Evolutionary conservation across 2,888 invertebrate genomes (phyloP).

Genomic region (Neoscelio sp.): DNA sequence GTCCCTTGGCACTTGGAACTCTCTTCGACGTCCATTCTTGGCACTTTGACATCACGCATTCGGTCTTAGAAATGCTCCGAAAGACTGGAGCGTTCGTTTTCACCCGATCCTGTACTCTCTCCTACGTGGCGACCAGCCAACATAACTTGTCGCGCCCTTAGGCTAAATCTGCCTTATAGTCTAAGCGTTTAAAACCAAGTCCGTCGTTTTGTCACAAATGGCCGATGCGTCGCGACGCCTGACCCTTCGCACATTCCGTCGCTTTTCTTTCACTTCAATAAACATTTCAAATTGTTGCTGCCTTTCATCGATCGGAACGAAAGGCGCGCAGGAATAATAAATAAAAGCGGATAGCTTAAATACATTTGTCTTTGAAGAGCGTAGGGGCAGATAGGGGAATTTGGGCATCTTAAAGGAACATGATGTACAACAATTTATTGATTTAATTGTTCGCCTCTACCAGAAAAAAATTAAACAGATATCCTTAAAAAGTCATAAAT

Average conservation of each 20-base stretch:
- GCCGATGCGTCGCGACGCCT: slow-evolving; percentile 59
- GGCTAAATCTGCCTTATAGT: slow-evolving; percentile 80
- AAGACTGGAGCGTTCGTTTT: slow-evolving; percentile 63
- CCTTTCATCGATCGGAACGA: slow-evolving; percentile 9
- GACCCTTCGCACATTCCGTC: slow-evolving; percentile 35
- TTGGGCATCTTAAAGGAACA: too few species aligned
- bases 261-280: slow-evolving; percentile 49
- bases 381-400: too few species aligned
- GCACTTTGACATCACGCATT: slow-evolving; percentile 65
- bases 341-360: too few species aligned
- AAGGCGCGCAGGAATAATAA: not conserved
- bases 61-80: slow-evolving; percentile 59
- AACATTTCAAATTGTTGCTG: slow-evolving; percentile 38
- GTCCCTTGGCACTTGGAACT: slow-evolving; percentile 50
- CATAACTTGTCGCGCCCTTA: slow-evolving; percentile 76
- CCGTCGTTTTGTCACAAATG: slow-evolving; percentile 68
- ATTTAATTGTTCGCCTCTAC: too few species aligned
- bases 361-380: too few species aligned
- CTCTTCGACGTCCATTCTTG: slow-evolving; percentile 62
- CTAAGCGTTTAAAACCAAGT: slow-evolving; percentile 63
- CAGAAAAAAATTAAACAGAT: too few species aligned
- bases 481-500: too few species aligned
- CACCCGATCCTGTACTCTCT: slow-evolving; percentile 70
- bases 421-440: too few species aligned
- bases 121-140: slow-evolving; percentile 76